Evolutionary conservation across 1,140 invertebrate species (phyloP).

Genomic region (Zaprionus capensis): DNA sequence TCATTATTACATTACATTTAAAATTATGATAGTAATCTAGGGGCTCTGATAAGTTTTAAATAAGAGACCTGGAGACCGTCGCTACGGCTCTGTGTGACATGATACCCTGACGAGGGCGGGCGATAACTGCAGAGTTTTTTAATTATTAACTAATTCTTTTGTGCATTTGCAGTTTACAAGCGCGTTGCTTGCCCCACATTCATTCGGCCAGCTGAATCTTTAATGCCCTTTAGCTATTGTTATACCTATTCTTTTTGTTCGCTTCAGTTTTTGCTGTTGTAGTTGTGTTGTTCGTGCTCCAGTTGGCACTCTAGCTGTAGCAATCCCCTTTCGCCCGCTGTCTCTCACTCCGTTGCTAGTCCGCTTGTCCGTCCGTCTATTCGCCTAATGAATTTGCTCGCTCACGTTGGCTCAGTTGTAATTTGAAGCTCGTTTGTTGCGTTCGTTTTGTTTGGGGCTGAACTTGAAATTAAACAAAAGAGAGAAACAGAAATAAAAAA

Average conservation of each 20-base stretch:
- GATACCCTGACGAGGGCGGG: neutral
- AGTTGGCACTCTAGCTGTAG: constrained; percentile 58
- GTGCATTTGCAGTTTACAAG: constrained; percentile 26
- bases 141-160: constrained; percentile 66
- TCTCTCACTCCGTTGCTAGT: neutral
- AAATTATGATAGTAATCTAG: too few relatives aligned
- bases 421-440: constrained; percentile 81
- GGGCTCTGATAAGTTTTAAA: too few relatives aligned
- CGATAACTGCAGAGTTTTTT: constrained; percentile 27
- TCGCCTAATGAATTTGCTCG: constrained; percentile 69
- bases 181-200: constrained; percentile 44
- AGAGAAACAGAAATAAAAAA: constrained; percentile 11
- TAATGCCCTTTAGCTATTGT: constrained; percentile 51
- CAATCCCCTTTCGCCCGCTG: neutral
- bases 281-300: constrained; percentile 61
- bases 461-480: constrained; percentile 69
- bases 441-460: constrained; percentile 62
- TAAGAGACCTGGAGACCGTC: too few relatives aligned
- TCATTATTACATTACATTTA: too few relatives aligned
- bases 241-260: constrained; percentile 16
- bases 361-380: constrained; percentile 38
- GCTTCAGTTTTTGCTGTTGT: constrained; percentile 18
- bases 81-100: neutral
- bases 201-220: constrained; percentile 63
- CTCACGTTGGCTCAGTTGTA: constrained; percentile 66